Evolutionary conservation across 92 coral and sea anemone species (phyloP), one percentile per base, ranked within the genome.

Genomic region (Epizoanthus scotinus): DNA sequence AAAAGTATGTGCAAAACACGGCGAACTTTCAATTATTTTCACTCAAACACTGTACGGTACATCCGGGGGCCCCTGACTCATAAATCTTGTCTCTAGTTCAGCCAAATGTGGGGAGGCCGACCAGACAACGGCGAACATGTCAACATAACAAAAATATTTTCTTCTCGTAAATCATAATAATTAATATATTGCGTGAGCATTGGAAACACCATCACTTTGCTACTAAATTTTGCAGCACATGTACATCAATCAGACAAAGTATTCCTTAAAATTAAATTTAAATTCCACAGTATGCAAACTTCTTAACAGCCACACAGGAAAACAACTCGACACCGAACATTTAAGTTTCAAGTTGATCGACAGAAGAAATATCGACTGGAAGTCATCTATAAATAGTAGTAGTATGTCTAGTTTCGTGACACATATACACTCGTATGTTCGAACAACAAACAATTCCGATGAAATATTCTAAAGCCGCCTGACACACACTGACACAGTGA

Each of bases 141-240:
- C 54, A 59, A n/a, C 81, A 58, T 40, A 58, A 19, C 22, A 57
- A 75, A 31, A n/a, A 75, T 38, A 58, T 19, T 63, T 40, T 52
- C 25, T 24, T 68, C 52, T 38, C 67, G 40, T 10, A 36, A 38
- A n/a, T 8, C 34, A 40, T n/a, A 75, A 36, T n/a, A n/a, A n/a
- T n/a, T n/a, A n/a, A n/a, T n/a, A n/a, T 75, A 58, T 75, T 75
- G 81, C 81, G 81, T 75, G 81, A 75, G 68, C 55, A 36, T 7
- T 15, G 28, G 70, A 25, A 64, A 44, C 50, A 44, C 12, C 12
- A 44, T 44, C 50, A 10, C 14, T n/a, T 44, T 8, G 50, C 50
- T 44, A 44, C 14, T 44, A 44, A 44, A 64, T 64, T 28, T 64
- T 19, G 70, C 42, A 64, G 9, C 73, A 68, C 36, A 68, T 68